Evolutionary conservation across 1,140 invertebrate genomes (phyloP).

Genomic region (Penaeus vannamei): DNA sequence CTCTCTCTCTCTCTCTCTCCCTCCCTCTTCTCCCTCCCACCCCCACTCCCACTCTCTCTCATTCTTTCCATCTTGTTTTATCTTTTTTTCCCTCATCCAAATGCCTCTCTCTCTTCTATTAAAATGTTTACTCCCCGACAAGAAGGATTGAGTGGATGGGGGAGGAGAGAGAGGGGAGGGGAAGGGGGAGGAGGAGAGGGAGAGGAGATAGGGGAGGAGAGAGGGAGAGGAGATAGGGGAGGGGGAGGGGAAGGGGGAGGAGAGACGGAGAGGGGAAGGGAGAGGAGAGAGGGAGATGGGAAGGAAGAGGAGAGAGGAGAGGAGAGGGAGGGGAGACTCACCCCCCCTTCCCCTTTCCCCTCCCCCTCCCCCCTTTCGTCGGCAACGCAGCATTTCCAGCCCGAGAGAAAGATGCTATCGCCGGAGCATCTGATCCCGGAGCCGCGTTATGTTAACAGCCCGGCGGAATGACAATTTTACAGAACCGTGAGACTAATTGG

Average conservation of each 20-base stretch:
- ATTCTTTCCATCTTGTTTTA: too few species aligned
- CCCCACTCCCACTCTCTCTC: too few species aligned
- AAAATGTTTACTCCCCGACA: background rate
- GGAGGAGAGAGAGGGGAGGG: background rate
- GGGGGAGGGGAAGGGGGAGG: background rate
- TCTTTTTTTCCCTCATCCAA: too few species aligned
- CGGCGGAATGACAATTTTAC: slow-evolving; percentile 52
- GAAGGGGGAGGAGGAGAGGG: background rate
- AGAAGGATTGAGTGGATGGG: background rate
- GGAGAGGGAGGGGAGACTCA: background rate
- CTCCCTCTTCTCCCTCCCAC: too few species aligned
- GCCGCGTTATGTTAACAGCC: slow-evolving; percentile 56
- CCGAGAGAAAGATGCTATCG: slow-evolving; percentile 36
- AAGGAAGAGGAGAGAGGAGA: background rate
- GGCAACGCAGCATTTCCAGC: background rate
- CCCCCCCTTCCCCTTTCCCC: background rate
- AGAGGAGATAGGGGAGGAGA: background rate
- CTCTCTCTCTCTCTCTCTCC: too few species aligned
- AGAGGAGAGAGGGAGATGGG: background rate
- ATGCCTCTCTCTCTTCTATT: too few species aligned
- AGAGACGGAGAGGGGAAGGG: background rate
- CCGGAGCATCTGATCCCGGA: background rate
- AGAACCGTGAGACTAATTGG: slow-evolving; percentile 62
- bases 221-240: too few species aligned
- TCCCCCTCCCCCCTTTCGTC: background rate